Evolutionary conservation across 2,113 vertebrate genomes (phyloP), one percentile per base, ranked within the genome.

Genomic region (Lepisosteus osseus): DNA sequence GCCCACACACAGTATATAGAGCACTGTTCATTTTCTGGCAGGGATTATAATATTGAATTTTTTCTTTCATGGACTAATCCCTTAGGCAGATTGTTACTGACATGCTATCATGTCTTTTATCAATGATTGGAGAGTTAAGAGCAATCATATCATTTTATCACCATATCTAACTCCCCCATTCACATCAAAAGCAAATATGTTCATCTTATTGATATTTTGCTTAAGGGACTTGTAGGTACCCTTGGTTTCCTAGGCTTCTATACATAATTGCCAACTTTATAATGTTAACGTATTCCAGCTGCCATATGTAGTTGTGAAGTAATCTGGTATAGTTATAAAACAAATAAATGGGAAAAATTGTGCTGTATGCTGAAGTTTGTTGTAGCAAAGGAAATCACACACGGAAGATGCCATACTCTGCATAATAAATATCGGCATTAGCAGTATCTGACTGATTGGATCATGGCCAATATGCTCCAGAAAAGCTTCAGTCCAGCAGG

Each of bases 31-130:
- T 56, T 54, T n/a, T 61, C 54, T 42, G 44, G 3, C n/a, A 47
- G 29, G 62, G 43, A 62, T 54, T 59, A 51, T 67, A n/a, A 59
- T 59, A 59, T n/a, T 56, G 15, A 42, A 9, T 47, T 29, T 40
- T 44, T 55, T 29, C 7, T 72, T 63, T 44, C 59, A 29, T 59
- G 42, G 3, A 59, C 66, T 45, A 59, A 71, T 67, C 63, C 54
- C 45, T 44, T 6, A 42, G 72, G 69, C 54, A 67, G 59, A 72
- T 45, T 56, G 64, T 70, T 61, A 15, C 55, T 43, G 68, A 54
- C 71, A 77, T 61, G 63, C 55, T 66, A 43, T 44, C 61, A 68
- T n/a, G 68, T 41, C 47, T 54, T 44, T 66, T 70, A 42, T 70
- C 61, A 67, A 63, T 63, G 62, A 66, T 15, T 57, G 12, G 61